Conservation (phyloP, 2,888 invertebrate species). For the Nymphalis c-album region DNA sequence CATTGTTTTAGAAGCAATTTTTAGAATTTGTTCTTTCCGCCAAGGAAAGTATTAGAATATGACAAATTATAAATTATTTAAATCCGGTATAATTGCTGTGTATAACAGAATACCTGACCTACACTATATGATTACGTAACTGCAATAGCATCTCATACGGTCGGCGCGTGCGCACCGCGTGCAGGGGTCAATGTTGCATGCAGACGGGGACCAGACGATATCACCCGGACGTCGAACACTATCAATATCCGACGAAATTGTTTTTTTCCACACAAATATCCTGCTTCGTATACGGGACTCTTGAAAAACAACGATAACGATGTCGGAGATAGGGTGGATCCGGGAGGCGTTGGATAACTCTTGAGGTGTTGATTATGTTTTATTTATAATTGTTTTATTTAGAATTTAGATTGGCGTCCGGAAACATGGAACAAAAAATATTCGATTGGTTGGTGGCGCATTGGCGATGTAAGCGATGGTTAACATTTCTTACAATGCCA, state of each 20-base stretch:
- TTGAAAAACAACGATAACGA: background rate
- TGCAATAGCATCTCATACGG: conserved; percentile 11
- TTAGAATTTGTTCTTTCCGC: no score
- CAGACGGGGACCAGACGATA: conserved; percentile 53
- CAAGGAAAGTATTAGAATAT: no score
- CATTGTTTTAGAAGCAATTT: no score
- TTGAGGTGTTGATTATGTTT: background rate
- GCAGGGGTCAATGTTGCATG: conserved; percentile 44
- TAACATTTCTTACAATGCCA: no score
- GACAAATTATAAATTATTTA: no score
- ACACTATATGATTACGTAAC: conserved; percentile 14
- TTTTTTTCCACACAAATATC: conserved; percentile 34
- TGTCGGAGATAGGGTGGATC: conserved; percentile 14
- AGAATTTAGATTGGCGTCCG: no score
- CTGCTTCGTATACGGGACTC: conserved; percentile 27
- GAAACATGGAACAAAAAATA: no score
- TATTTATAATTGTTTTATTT: background rate
- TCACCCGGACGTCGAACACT: conserved; percentile 49
- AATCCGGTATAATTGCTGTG: background rate
- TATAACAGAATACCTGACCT: conserved; percentile 23
- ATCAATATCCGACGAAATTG: conserved; percentile 27
- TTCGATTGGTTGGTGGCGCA: no score
- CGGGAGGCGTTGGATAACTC: conserved; percentile 15
- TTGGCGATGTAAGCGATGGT: no score
- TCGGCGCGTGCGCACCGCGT: conserved; percentile 43